Evolutionary conservation across 2,113 vertebrate genomes (phyloP).

Genomic region (Noctilio leporinus): DNA sequence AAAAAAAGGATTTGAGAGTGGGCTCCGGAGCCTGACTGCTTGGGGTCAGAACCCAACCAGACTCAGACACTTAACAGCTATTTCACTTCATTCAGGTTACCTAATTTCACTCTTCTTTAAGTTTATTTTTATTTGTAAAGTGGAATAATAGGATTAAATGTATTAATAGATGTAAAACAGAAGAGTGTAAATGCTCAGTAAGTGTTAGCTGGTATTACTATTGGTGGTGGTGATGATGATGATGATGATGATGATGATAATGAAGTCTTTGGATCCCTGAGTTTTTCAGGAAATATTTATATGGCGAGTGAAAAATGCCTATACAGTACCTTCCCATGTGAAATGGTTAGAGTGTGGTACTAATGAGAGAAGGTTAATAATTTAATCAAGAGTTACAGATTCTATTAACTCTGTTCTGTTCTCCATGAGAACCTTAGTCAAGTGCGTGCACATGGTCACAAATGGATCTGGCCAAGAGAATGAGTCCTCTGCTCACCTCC

Average conservation of each 20-base stretch:
- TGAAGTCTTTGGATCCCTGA: neutral
- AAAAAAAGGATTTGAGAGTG: neutral
- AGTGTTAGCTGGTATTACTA: neutral
- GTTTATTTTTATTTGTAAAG: constrained; percentile 23
- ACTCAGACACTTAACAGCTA: neutral
- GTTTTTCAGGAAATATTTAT: constrained; percentile 1
- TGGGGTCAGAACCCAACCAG: neutral
- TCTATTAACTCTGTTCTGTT: constrained; percentile 13
- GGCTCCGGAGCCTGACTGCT: neutral
- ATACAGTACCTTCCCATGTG: neutral
- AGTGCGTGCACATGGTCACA: neutral
- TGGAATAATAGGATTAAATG: neutral
- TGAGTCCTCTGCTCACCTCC: neutral
- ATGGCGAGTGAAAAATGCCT: neutral
- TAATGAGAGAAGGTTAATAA: constrained; percentile 10
- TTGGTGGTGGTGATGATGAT: neutral
- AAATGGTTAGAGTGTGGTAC: neutral
- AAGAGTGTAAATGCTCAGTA: neutral
- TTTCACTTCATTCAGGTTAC: neutral
- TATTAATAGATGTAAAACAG: neutral
- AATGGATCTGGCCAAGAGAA: neutral
- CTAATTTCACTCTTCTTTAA: neutral
- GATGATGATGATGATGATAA: neutral
- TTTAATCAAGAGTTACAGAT: constrained; percentile 11
- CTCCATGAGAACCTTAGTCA: neutral